Base-by-base conservation (phyloP, 2,113 vertebrate species). In the Smithornis capensis region DNA sequence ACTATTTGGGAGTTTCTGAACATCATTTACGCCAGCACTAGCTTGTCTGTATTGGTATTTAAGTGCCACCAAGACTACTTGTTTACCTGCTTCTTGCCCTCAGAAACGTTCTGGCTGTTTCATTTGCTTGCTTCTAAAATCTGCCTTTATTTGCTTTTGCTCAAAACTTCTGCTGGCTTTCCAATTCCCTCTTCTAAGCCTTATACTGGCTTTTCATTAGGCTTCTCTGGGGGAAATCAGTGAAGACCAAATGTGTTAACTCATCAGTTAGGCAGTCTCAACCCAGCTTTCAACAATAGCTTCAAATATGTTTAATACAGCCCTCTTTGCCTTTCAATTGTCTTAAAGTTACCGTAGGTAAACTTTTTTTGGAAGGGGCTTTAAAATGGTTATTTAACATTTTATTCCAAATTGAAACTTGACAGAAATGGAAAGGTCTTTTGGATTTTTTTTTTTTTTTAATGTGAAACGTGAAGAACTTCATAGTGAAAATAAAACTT, bases 111-210 rank as follows among this genome's bases (percentile, higher is more conserved):
- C 89, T 96, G 96, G 90, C 96, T 96, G 85, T 97, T 86, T 80
- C 95, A 96, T 95, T 83, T 92, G 94, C 94, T 97, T 95, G 95
- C 95, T 95, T 94, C 85, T 90, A 52, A 96, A 94, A 93, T 5
- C 70, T 94, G 84, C 94, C 82, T 68, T 94, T 87, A 68, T 52
- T 65, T 96, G 94, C 94, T 96, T 96, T 81, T 92, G 90, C 88
- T 95, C 75, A 78, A 65, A 92, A 96, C 71, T 93, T 93, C 68
- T 92, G 93, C 91, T 97, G 89, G 88, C 94, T 96, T 95, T 95
- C 90, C 50, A 89, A 0, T 89, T 92, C 86, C 76, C 52, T 93
- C 49, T 90, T 93, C 80, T 89, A 89, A 92, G 83, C 49, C 91
- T 85, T 79, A n/a, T 84, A 87, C 24, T 90, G 80, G n/a, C 35